Evolutionary conservation across 2,888 invertebrate species (phyloP), one percentile per base, ranked within the genome.

Genomic region (Cloeon dipterum): DNA sequence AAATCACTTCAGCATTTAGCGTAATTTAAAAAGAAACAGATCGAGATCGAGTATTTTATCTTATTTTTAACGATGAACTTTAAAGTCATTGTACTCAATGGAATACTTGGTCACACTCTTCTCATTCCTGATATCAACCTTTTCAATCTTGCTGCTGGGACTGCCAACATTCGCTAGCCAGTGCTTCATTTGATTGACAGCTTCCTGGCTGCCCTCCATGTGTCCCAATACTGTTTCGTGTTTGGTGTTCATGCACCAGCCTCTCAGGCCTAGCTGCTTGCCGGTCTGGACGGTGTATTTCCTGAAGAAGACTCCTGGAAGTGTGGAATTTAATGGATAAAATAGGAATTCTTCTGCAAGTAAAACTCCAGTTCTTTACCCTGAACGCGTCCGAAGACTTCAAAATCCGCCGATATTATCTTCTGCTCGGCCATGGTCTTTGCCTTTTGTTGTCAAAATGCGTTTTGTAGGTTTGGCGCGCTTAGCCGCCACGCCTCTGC

Each of bases 191-290:
- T 63, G 52, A 20, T 65, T 58, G 34, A 77, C 51, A 53, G 67
- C 65, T 1, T 58, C 53, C 20, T 53, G 43, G 2, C 65, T 59
- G n/a, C 77, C 77, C 54, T 77, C 66, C 45, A 76, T 49, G 38
- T 64, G 62, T 2, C 78, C 78, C 16, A 66, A 55, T 0, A 79
- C 78, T 0, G 76, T 75, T 5, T 69, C 74, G 21, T 59, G 49
- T 1, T 58, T 47, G 0, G 77, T 77, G 48, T 78, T 78, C 62
- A 65, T 70, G 48, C 76, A 76, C 74, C 76, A 78, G 10, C 78
- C 79, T 41, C 59, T 63, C 3, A 78, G 47, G 2, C 66, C 66
- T 17, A 76, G 55, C 47, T 65, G 65, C 20, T 64, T 63, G 0
- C 70, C 72, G 52, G 71, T 64, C 40, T 64, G 56, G 49, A 72